Conservation (phyloP, 2,113 vertebrate species). For the Taxidea taxus region DNA sequence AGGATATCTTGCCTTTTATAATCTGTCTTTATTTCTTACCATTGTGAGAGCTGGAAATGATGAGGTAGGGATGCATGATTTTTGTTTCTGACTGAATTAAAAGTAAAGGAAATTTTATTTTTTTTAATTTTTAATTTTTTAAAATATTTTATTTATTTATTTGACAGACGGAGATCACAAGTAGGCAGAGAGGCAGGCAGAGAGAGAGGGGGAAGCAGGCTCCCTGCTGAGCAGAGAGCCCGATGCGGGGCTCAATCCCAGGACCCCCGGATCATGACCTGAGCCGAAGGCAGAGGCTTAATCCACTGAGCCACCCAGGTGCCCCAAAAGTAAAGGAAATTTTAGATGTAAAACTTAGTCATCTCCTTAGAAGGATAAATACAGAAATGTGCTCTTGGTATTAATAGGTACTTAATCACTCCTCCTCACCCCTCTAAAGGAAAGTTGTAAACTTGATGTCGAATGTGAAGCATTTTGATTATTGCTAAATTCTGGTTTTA, state of each 20-base stretch:
- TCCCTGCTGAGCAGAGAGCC: too few relatives aligned
- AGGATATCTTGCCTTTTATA: background rate
- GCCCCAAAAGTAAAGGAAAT: background rate
- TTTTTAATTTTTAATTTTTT: too few relatives aligned
- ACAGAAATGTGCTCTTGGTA: background rate
- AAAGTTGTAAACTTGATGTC: conserved; percentile 4
- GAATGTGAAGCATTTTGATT: background rate
- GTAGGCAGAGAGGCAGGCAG: too few relatives aligned
- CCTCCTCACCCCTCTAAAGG: background rate
- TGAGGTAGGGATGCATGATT: background rate
- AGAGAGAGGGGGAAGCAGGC: too few relatives aligned
- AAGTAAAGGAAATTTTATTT: too few relatives aligned
- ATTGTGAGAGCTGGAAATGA: background rate
- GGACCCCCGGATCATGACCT: too few relatives aligned
- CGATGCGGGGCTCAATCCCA: too few relatives aligned
- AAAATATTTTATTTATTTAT: too few relatives aligned
- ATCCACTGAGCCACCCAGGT: too few relatives aligned
- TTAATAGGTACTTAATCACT: background rate
- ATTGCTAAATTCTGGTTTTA: conserved; percentile 12
- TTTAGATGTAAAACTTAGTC: background rate
- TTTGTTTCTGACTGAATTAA: background rate
- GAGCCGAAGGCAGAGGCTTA: too few relatives aligned
- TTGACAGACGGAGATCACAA: too few relatives aligned
- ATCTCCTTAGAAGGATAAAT: conserved; percentile 20
- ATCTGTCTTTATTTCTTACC: background rate